Conservation (phyloP, 2,113 vertebrate species). For the Pteropus alecto region DNA sequence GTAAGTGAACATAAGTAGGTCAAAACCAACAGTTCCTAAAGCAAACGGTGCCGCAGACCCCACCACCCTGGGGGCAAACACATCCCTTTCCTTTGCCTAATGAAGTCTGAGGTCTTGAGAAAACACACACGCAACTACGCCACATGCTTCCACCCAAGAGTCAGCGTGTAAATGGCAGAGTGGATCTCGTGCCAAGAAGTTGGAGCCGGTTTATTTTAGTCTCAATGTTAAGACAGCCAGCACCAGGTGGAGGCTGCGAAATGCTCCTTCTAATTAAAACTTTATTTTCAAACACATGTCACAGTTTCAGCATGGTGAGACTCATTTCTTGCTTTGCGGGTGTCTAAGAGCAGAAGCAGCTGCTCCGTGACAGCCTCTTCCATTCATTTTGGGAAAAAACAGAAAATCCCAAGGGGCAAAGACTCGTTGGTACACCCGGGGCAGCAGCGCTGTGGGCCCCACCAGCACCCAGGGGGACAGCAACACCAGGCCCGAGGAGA, state of each 20-base stretch:
- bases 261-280: slow-evolving; percentile 74
- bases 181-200: slow-evolving; percentile 42
- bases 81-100: not conserved
- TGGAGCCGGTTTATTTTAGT: slow-evolving; percentile 44
- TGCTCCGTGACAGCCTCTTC: not conserved
- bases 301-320: slow-evolving; percentile 53
- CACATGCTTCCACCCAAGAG: not conserved
- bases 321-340: slow-evolving; percentile 25
- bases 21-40: not conserved
- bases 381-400: not conserved
- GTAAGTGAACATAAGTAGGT: not conserved
- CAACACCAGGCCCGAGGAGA: not conserved
- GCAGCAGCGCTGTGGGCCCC: not conserved
- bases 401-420: not conserved
- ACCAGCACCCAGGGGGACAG: fast-evolving
- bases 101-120: not conserved
- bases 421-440: not conserved
- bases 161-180: slow-evolving; percentile 24
- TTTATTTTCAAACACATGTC: slow-evolving; percentile 77
- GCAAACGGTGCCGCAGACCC: not conserved
- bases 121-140: not conserved
- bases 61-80: not conserved
- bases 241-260: slow-evolving; percentile 68
- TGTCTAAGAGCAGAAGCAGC: slow-evolving; percentile 37
- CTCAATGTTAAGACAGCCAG: slow-evolving; percentile 66